Base-by-base conservation (phyloP, 2,888 invertebrate genomes). In the Phalera bucephala region DNA sequence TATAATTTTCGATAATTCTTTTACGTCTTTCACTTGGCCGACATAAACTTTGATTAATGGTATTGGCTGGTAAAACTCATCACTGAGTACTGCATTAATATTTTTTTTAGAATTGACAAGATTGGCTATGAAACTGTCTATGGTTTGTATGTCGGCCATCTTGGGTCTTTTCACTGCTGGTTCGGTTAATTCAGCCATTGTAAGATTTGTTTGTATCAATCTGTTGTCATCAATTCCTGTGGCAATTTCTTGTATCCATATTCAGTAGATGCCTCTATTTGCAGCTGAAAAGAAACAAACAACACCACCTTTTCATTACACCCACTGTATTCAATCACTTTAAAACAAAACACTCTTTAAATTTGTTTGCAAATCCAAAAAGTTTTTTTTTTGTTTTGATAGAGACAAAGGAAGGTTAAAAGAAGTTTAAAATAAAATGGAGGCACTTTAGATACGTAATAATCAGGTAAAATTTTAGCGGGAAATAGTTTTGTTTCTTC, bases 1-100 rank as follows among this genome's bases (percentile, higher is more conserved):
- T 25, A 96, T 92, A 0, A 93, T 85, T 40, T 77, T 85, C 0
- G 95, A 95, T 25, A 93, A 92, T 8, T 91, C 78, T 62, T 92
- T 93, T 12, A 90, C 90, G 37, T 93, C 88, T 35, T 81, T 88
- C 11, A 96, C 86, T 23, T 80, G 82, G 3, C 92, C 94, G 2
- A 92, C 84, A 59, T 91, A 93, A 0, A 93, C 93, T 42, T 92
- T 83, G 0, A 88, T 81, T 1, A 92, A 70, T 0, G 88, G 78
- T 12, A 92, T 73, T 2, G 88, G 79, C 10, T 87, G 70, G 0
- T 67, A 72, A 4, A 91, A 76, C 14, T 92, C 92, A 32, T 92
- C 84, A 7, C 91, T 76, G 5, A 95, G 53, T 7, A 95, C 79
- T 0, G 93, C 90, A 50, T 72, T 78, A 1, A 89, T 60, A 15